Evolutionary conservation across 2,797 vertebrate species (phyloP).

Genomic region (Sciurus carolinensis): DNA sequence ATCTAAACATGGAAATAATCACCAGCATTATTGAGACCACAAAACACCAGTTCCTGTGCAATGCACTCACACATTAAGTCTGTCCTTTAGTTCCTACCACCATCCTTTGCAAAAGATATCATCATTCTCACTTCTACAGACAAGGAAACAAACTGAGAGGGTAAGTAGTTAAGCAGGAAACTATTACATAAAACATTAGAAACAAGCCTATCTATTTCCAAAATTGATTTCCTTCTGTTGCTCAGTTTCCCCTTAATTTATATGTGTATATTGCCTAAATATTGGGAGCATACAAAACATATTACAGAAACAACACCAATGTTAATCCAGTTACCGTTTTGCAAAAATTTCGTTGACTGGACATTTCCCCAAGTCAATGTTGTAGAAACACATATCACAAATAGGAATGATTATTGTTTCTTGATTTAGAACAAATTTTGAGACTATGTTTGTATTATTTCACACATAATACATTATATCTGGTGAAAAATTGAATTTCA

Average conservation of each 20-base stretch:
- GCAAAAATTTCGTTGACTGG: background rate
- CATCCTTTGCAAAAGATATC: background rate
- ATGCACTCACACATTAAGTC: background rate
- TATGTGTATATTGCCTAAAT: background rate
- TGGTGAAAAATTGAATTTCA: background rate
- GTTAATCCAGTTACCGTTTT: background rate
- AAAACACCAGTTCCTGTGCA: background rate
- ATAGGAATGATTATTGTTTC: constrained; percentile 12
- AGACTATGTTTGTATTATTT: background rate
- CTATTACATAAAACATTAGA: background rate
- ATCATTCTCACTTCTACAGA: background rate
- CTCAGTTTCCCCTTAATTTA: background rate
- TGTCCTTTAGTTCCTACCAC: background rate
- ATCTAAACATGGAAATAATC: background rate
- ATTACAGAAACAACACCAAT: background rate
- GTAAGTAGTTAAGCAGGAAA: background rate
- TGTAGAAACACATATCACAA: background rate
- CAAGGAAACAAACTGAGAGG: background rate
- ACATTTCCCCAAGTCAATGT: background rate
- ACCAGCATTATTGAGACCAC: background rate
- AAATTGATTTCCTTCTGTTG: background rate
- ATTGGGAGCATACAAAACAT: background rate
- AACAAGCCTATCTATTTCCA: background rate
- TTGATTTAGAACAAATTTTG: constrained; percentile 16
- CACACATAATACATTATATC: background rate